Evolutionary conservation across 2,888 invertebrate species (phyloP), one percentile per base, ranked within the genome.

Genomic region (Noctua pronuba): DNA sequence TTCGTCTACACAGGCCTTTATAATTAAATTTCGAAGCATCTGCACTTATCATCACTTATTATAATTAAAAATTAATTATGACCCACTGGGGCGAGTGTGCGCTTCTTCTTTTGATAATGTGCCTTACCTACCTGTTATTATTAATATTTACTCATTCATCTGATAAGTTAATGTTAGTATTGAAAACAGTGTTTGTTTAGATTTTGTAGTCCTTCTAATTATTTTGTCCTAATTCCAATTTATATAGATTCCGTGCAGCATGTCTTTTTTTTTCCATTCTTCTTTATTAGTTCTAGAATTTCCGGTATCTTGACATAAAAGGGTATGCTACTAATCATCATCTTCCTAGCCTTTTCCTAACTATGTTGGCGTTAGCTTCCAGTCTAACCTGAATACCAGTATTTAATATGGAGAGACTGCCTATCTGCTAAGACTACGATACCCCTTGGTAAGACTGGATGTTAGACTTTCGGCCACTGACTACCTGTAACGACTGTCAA

Each of bases 11-110:
- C 41, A 67, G 85, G 86, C 88, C 82, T 90, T 87, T 65, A 90
- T 93, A 93, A 94, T 94, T 93, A 93, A 91, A 91, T 91, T 86
- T 87, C 88, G 88, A 90, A 90, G 90, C 89, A 93, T 92, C 93
- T 91, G 90, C 90, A 91, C 91, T 92, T 92, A 93, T 93, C 92
- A 92, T 93, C 93, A 89, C 91, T 92, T 91, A 90, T 83, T 87
- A 90, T 92, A 92, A 94, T 94, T 91, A 94, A 93, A 93, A 93
- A 91, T 91, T 92, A 91, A 93, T 93, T 90, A 90, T 80, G 83
- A 66, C 84, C 81, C 82, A 75, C 74, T 84, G 86, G 79, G 83
- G 80, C 67, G 80, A 80, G 79, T 76, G 76, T 79, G 75, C 55
- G 79, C 83, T 78, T 83, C 83, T 87, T 75, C 46, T 67, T 78